phyloP scores from a whole-genome alignment of 2,888 invertebrate species.

The Vesta saturnalis region DNA sequence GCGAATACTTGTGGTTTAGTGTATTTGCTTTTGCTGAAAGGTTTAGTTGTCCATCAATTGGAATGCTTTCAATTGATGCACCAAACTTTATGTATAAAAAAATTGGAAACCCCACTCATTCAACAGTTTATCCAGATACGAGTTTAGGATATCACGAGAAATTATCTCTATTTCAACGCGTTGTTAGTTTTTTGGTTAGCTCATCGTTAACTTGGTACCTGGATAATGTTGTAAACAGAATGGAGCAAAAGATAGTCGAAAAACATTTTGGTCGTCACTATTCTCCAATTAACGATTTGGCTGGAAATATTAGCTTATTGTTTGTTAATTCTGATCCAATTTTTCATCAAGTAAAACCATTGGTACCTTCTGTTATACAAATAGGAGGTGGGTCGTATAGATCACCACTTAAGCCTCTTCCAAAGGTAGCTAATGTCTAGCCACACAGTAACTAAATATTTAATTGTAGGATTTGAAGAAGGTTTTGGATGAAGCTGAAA shows the following conservation, averaged over 20 bases:
- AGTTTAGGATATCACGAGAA: background rate
- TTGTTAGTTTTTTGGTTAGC: background rate
- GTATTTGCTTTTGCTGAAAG: conserved; percentile 65
- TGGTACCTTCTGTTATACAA: conserved; percentile 53
- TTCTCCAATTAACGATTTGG: conserved; percentile 43
- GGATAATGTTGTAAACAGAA: background rate
- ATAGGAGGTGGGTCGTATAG: conserved; percentile 52
- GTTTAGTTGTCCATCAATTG: conserved; percentile 66
- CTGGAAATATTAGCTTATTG: conserved; percentile 52
- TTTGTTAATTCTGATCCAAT: conserved; percentile 55
- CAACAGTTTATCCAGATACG: conserved; percentile 61
- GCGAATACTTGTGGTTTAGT: conserved; percentile 65
- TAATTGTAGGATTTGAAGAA: conserved; percentile 6
- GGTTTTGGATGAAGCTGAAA: background rate
- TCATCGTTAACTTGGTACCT: background rate
- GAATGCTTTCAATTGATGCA: conserved; percentile 65
- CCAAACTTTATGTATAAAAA: conserved; percentile 64
- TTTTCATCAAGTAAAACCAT: conserved; percentile 51
- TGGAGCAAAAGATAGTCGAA: conserved; percentile 35
- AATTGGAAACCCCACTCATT: conserved; percentile 66
- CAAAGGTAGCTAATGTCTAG: conserved; percentile 44
- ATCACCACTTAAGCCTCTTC: conserved; percentile 43
- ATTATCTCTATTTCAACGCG: conserved; percentile 2
- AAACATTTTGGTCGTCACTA: conserved; percentile 52
- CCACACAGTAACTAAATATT: background rate